These are phyloP conservation scores for Jordanella pulchra DNA, from an alignment of 2,797 vertebrate genomes.

Conservation along the genomic window DNA sequence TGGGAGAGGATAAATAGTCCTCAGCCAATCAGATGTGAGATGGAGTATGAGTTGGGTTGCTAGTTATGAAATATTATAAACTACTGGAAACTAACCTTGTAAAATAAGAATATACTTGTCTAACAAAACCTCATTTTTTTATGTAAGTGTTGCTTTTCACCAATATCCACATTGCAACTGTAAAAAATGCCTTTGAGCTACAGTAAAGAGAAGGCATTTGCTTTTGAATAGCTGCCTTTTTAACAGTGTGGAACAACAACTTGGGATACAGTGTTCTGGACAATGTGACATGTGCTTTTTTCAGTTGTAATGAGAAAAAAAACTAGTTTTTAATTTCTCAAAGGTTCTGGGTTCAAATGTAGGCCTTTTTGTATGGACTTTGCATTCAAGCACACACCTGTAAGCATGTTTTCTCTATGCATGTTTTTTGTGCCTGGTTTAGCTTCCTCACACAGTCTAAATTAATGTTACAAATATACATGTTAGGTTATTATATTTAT, in stretches of 20 bases:
- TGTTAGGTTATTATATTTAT: too few species aligned
- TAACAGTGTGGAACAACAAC: not conserved
- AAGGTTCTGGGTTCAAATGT: not conserved
- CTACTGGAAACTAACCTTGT: not conserved
- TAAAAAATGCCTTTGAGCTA: not conserved
- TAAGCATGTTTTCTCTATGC: not conserved
- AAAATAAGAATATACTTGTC: not conserved
- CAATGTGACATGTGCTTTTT: not conserved
- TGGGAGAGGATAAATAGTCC: not conserved
- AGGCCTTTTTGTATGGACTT: not conserved
- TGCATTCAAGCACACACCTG: too few species aligned
- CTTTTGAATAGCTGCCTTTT: not conserved
- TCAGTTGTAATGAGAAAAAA: not conserved
- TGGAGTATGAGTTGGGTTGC: not conserved
- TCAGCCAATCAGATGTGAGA: not conserved
- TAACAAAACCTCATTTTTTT: not conserved
- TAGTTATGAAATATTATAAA: not conserved
- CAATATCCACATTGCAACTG: not conserved
- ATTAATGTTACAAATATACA: too few species aligned
- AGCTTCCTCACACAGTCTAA: too few species aligned
- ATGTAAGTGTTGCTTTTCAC: too few species aligned
- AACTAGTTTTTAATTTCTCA: too few species aligned
- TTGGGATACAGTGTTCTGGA: not conserved
- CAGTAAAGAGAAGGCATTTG: not conserved
- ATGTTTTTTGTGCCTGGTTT: too few species aligned